A percentile compares a stretch with the other conserved stretches of the same genome.
These are phyloP conservation scores for Mesitornis unicolor DNA, from an alignment of 2,113 vertebrate species.

Conservation along the genomic window DNA sequence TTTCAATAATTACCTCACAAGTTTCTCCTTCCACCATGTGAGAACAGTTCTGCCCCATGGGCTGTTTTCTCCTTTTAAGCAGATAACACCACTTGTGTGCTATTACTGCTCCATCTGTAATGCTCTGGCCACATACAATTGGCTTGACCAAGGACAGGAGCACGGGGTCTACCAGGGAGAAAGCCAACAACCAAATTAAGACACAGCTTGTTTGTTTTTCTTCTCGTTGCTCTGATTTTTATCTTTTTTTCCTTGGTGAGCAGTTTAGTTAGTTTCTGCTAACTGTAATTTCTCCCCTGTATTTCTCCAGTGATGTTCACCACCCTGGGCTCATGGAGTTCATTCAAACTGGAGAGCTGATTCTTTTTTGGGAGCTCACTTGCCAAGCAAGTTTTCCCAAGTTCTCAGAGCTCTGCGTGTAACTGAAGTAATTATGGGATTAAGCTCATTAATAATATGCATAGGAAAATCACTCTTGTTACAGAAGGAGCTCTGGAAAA, in stretches of 20 bases:
- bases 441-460: conserved; percentile 71
- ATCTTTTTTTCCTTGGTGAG: not conserved
- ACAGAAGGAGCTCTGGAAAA: conserved; percentile 19
- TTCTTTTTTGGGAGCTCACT: conserved; percentile 31
- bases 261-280: not conserved
- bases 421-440: conserved; percentile 69
- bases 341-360: not conserved
- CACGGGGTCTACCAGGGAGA: not conserved
- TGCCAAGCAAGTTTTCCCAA: conserved; percentile 63
- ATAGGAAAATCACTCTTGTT: conserved; percentile 52
- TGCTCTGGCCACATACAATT: not conserved
- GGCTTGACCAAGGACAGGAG: not conserved
- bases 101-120: not conserved
- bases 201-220: not conserved
- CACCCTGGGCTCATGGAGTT: not conserved
- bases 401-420: conserved; percentile 68
- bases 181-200: not conserved
- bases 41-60: not conserved
- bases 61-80: not conserved
- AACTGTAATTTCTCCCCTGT: not conserved
- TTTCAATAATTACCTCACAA: not conserved
- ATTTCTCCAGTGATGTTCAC: conserved; percentile 28
- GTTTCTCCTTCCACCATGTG: not conserved
- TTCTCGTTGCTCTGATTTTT: not conserved
- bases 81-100: rapidly evolving